A percentile compares a stretch with the other conserved stretches of the same genome.
Evolutionary conservation across 2,113 vertebrate species (phyloP).

Genomic region (Eulemur rufifrons): DNA sequence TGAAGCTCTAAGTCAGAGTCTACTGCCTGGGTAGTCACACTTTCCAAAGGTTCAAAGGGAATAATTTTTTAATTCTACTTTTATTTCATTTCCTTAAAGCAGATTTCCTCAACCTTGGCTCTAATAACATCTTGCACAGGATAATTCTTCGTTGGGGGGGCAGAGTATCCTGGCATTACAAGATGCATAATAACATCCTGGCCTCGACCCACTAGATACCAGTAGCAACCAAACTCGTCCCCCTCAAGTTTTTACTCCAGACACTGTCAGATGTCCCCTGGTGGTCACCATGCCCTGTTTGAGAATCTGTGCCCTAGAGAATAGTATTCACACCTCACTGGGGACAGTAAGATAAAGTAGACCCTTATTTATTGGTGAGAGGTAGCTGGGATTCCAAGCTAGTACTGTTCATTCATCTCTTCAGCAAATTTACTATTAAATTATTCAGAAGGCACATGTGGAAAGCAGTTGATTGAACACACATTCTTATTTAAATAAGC

Average conservation of each 20-base stretch:
- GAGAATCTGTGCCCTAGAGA: not conserved
- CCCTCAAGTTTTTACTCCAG: not conserved
- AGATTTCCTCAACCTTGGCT: not conserved
- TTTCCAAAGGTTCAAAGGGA: not conserved
- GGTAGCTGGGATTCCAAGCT: not conserved
- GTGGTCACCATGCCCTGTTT: not conserved
- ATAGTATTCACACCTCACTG: not conserved
- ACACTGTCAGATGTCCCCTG: not conserved
- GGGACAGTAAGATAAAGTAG: not conserved
- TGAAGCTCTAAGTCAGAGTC: not conserved
- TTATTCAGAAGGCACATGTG: not conserved
- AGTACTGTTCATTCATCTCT: not conserved
- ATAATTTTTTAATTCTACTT: not conserved
- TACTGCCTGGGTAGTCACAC: not conserved
- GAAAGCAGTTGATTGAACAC: not conserved
- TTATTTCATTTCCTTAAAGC: conserved; percentile 15
- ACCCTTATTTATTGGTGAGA: not conserved
- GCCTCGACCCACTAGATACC: not conserved
- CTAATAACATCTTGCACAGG: not conserved
- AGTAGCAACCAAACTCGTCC: not conserved
- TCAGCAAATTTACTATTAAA: not conserved
- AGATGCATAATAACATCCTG: not conserved
- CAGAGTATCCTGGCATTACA: not conserved
- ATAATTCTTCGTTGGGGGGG: not conserved
- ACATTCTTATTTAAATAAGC: not conserved